These are phyloP conservation scores for Illadopsis cleaveri DNA, from an alignment of 2,113 vertebrate species.

Conservation along the genomic window DNA sequence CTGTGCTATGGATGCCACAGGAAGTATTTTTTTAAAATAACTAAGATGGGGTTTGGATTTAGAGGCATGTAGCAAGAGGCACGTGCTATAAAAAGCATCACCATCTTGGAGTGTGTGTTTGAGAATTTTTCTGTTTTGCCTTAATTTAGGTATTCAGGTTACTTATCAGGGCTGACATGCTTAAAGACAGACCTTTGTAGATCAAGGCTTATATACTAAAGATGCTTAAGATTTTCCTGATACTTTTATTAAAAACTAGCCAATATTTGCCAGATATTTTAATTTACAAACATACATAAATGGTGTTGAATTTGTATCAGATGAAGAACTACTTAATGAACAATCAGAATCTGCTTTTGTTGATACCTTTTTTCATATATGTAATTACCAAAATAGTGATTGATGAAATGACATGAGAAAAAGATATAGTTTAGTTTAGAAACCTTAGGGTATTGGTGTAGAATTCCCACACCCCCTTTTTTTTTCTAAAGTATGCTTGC, in stretches of 20 bases:
- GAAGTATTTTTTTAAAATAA: not conserved
- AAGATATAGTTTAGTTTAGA: not conserved
- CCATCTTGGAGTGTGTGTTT: not conserved
- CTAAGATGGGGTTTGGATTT: not conserved
- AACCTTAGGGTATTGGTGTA: not conserved
- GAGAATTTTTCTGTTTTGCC: not conserved
- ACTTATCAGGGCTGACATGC: not conserved
- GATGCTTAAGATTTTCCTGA: not conserved
- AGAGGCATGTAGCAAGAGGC: not conserved
- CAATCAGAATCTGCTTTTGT: not conserved
- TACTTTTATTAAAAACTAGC: not conserved
- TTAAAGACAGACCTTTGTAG: not conserved
- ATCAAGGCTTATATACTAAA: not conserved
- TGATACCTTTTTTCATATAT: not conserved
- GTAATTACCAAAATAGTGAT: not conserved
- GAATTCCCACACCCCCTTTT: not conserved
- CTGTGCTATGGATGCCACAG: not conserved
- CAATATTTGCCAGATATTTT: not conserved
- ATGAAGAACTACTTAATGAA: not conserved
- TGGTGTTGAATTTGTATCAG: not conserved
- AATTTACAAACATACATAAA: not conserved
- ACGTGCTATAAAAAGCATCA: not conserved
- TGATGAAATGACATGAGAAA: not conserved
- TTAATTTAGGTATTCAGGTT: not conserved
- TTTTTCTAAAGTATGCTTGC: not conserved